A percentile compares a stretch with the other conserved stretches of the same genome.
These are phyloP conservation scores for Ips nitidus DNA, from an alignment of 1,140 invertebrate species.

Conservation along the genomic window DNA sequence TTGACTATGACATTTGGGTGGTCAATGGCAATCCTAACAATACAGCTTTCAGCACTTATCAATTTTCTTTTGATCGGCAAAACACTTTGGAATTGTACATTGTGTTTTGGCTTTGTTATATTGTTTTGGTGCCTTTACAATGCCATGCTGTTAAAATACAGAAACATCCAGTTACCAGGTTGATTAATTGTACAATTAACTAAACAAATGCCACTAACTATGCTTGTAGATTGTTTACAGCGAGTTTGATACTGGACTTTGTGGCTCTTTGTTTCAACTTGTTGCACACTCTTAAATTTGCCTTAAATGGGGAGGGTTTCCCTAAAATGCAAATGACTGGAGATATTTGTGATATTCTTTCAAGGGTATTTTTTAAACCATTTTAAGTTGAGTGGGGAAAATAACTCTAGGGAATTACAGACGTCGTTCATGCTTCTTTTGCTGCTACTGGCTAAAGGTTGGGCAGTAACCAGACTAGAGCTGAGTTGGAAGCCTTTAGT, in stretches of 20 bases:
- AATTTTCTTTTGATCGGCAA: slow-evolving; percentile 95
- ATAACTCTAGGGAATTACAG: slow-evolving; percentile 56
- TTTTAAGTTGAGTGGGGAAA: too few species aligned
- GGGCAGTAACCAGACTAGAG: slow-evolving; percentile 90
- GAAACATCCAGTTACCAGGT: slow-evolving; percentile 85
- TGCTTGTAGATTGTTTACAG: slow-evolving; percentile 69
- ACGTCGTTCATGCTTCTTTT: slow-evolving; percentile 94
- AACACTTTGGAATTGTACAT: slow-evolving; percentile 92
- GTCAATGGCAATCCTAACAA: slow-evolving; percentile 93
- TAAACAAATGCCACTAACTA: not conserved
- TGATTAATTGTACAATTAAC: too few species aligned
- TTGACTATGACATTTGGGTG: slow-evolving; percentile 93
- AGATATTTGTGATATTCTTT: slow-evolving; percentile 88
- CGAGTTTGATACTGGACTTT: slow-evolving; percentile 82
- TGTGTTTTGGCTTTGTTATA: slow-evolving; percentile 85
- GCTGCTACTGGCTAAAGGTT: slow-evolving; percentile 91
- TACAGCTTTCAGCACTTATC: slow-evolving; percentile 83
- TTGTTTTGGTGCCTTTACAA: slow-evolving; percentile 85
- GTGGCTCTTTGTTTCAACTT: slow-evolving; percentile 83
- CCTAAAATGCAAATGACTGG: slow-evolving; percentile 78
- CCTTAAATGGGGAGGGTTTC: slow-evolving; percentile 84
- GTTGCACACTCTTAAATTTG: slow-evolving; percentile 86
- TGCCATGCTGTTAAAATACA: slow-evolving; percentile 83
- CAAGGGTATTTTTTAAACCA: slow-evolving; percentile 59
- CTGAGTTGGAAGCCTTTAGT: slow-evolving; percentile 83